Evolutionary conservation across 2,888 invertebrate species (phyloP).

Genomic region (Andrena trimmerana): DNA sequence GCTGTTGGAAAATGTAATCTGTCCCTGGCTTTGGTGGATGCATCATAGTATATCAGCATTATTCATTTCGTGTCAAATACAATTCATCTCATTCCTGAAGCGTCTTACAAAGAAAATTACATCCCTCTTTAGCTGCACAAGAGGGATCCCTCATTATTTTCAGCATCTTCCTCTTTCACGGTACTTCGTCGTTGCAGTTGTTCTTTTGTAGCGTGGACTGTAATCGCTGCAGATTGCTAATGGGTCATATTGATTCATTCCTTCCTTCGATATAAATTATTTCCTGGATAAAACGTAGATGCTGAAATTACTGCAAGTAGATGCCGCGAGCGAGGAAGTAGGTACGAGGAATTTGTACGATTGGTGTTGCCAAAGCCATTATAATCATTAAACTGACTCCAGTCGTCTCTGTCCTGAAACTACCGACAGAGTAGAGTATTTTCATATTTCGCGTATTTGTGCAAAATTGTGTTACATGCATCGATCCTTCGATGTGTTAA

Average conservation of each 20-base stretch:
- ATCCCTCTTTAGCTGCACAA: neutral
- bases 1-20: no score
- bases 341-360: neutral
- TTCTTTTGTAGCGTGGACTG: neutral
- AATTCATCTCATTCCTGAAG: neutral
- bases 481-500: no score
- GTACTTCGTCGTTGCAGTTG: neutral
- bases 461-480: no score
- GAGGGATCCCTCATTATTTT: neutral
- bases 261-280: conserved; percentile 2
- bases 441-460: no score
- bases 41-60: neutral
- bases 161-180: neutral
- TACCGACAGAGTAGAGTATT: neutral
- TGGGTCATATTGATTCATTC: conserved; percentile 9
- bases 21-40: no score
- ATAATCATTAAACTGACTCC: neutral
- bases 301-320: neutral
- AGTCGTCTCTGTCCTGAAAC: neutral
- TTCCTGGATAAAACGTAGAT: neutral
- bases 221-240: conserved; percentile 12
- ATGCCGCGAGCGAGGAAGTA: neutral
- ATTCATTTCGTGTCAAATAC: neutral
- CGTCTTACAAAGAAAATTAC: neutral
- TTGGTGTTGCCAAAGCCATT: neutral